Conservation (phyloP, 2,888 invertebrate species). For the Drosophila monieri region DNA sequence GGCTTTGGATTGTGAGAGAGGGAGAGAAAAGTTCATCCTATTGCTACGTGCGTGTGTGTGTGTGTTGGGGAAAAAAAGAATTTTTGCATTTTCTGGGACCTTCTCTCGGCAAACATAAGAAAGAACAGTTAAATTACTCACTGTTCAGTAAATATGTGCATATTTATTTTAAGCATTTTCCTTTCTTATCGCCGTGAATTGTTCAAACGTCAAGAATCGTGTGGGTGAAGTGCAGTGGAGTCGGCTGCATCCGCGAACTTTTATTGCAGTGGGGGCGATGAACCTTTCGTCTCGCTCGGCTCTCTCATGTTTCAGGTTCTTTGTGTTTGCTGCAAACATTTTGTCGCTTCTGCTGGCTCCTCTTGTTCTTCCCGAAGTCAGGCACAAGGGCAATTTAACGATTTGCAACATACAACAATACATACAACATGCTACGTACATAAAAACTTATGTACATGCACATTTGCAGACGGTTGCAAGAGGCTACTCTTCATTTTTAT, state of each 20-base stretch:
- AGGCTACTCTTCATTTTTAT: too few species aligned
- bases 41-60: not conserved
- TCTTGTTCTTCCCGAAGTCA: conserved; percentile 8
- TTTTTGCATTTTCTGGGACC: conserved; percentile 41
- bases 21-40: not conserved
- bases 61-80: conserved; percentile 2
- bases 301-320: conserved; percentile 18
- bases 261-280: conserved; percentile 54
- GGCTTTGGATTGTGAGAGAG: conserved; percentile 18
- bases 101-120: conserved; percentile 19
- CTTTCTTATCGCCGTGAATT: conserved; percentile 21
- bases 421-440: not conserved
- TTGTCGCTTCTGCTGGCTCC: conserved; percentile 3
- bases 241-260: conserved; percentile 22
- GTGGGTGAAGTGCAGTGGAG: conserved; percentile 17
- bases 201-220: conserved; percentile 18
- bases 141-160: not conserved
- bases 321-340: conserved; percentile 41
- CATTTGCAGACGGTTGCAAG: too few species aligned
- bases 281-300: conserved; percentile 41
- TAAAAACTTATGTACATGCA: too few species aligned
- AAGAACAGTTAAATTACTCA: conserved; percentile 8
- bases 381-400: conserved; percentile 9
- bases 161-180: conserved; percentile 33
- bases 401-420: conserved; percentile 1